Evolutionary conservation across 2,797 vertebrate genomes (phyloP).

Genomic region (Apodemus agrarius): DNA sequence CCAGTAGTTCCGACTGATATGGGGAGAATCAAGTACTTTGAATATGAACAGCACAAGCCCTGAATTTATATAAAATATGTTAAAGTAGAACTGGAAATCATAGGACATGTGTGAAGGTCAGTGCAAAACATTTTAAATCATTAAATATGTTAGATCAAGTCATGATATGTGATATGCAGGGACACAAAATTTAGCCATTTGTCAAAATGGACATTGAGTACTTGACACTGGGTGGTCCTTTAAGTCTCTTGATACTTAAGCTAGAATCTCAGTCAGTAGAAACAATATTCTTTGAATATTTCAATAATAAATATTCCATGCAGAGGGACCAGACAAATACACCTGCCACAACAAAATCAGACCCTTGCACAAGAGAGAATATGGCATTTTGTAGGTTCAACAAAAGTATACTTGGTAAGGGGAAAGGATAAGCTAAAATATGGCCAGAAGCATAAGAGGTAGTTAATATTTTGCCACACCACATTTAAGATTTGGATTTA

Average conservation of each 20-base stretch:
- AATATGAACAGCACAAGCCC: background rate
- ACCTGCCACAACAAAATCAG: background rate
- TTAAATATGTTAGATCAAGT: background rate
- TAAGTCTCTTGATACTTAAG: constrained; percentile 44
- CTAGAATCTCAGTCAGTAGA: background rate
- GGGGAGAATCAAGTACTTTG: background rate
- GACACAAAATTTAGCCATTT: background rate
- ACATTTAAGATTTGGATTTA: background rate
- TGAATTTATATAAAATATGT: background rate
- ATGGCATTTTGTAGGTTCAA: background rate
- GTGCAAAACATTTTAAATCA: background rate
- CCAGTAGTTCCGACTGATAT: background rate
- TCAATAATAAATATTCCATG: background rate
- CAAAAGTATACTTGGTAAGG: background rate
- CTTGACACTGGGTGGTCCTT: background rate
- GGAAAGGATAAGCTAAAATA: background rate
- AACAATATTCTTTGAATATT: background rate
- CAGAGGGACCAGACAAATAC: background rate
- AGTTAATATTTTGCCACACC: background rate
- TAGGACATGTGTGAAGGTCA: background rate
- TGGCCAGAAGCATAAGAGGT: background rate
- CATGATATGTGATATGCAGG: background rate
- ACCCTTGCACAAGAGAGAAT: background rate
- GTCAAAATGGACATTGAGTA: background rate
- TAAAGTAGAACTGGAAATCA: background rate